Base-by-base conservation (phyloP, 2,888 invertebrate genomes). In the Theretra japonica region DNA sequence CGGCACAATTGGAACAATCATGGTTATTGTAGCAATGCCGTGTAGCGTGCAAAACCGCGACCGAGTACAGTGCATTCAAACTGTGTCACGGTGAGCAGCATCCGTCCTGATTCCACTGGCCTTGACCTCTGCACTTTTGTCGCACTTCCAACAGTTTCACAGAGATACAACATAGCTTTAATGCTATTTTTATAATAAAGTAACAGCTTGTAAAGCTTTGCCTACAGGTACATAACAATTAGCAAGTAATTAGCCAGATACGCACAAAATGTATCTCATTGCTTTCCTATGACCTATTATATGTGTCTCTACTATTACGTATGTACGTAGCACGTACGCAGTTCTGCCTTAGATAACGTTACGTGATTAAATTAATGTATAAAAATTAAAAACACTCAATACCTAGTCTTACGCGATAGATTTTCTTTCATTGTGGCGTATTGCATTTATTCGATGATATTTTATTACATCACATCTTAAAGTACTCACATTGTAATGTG, bases 61-160 rank as follows among this genome's bases (percentile, higher is more conserved):
- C 70, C 21, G 33, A 59, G 62, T 62, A 70, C 53, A 53, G 53
- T 69, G 72, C 56, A 53, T 57, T 30, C 73, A 73, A 73, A 70
- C 57, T 74, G 50, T 72, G 73, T 72, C 71, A 69, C 62, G 68
- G 70, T 73, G 72, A 70, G 69, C 68, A 72, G 65, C 74, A 70
- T 74, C 74, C 68, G 70, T 58, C 58, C 72, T 70, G 65, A 48
- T 73, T 73, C 57, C 28, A 15, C 48, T 48, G 30, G 70, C 70
- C 72, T 72, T 72, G 70, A 72, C 72, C 72, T 72, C 30, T 53
- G 23, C 62, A 56, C 56, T 28, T 41, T 50, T 60, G 70, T 60
- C 60, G 28, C 70, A 70, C n/a, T 59, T 62, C 33, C 41, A 58
- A 59, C 57, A 53, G 17, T 23, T 53, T 62, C n/a, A 62, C 21